These are phyloP conservation scores for Ovis canadensis DNA, from an alignment of 2,113 vertebrate genomes.

Conservation along the genomic window DNA sequence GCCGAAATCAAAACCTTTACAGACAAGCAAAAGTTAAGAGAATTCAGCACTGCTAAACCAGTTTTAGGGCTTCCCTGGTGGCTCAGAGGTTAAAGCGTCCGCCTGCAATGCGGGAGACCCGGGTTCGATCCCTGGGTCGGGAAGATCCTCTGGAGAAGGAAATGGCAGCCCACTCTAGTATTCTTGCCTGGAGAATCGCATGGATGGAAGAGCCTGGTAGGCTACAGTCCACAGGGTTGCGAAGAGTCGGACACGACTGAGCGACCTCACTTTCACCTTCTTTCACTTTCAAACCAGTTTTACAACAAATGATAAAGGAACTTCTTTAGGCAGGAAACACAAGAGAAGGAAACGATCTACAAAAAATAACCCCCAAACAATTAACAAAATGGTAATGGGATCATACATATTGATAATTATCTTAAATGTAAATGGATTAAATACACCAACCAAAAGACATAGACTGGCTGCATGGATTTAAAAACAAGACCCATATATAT, in stretches of 20 bases:
- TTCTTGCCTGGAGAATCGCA: too few relatives aligned
- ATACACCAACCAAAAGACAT: not conserved
- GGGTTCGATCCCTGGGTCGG: too few relatives aligned
- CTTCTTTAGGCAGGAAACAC: not conserved
- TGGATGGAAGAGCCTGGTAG: too few relatives aligned
- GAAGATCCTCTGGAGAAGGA: too few relatives aligned
- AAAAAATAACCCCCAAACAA: not conserved
- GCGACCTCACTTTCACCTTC: too few relatives aligned
- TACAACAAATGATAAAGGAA: not conserved
- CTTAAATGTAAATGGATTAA: not conserved
- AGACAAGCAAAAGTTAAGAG: not conserved
- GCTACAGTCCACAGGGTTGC: too few relatives aligned
- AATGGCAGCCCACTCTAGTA: too few relatives aligned
- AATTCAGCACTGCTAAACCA: not conserved
- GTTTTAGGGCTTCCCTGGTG: not conserved
- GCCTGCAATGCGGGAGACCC: too few relatives aligned
- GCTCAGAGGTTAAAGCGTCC: too few relatives aligned
- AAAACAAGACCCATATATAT: not conserved
- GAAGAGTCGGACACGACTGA: too few relatives aligned
- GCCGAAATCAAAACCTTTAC: not conserved
- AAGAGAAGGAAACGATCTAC: not conserved
- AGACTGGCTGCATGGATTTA: not conserved
- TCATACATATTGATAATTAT: not conserved
- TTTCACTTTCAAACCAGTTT: not conserved
- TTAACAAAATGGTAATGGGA: not conserved